These are phyloP conservation scores for Setophaga kirtlandii DNA, from an alignment of 2,113 vertebrate species.

Conservation along the genomic window DNA sequence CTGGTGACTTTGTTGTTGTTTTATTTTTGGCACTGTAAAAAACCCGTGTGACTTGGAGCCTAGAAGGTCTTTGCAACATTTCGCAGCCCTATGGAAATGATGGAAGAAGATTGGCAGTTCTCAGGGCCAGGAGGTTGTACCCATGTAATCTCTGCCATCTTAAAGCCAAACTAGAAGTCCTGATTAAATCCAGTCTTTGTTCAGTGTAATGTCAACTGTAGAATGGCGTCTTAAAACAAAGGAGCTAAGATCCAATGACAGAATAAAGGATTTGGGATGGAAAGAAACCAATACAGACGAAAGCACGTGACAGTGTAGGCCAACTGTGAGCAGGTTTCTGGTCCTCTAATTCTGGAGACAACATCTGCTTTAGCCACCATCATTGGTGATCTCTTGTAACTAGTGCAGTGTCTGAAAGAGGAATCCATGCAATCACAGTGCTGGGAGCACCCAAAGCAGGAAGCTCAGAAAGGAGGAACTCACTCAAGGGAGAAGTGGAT, in stretches of 20 bases:
- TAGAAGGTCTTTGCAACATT: neutral
- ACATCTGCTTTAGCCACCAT: neutral
- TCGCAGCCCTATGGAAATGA: neutral
- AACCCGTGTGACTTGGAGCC: neutral
- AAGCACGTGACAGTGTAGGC: neutral
- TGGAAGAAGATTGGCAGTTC: neutral
- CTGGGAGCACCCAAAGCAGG: neutral
- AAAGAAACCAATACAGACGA: neutral
- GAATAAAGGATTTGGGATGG: neutral
- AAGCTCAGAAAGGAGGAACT: neutral
- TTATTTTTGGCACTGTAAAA: neutral
- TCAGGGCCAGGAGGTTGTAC: neutral
- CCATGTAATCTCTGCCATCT: fast-evolving
- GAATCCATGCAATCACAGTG: neutral
- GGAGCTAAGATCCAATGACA: neutral
- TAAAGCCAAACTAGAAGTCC: neutral
- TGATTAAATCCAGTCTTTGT: neutral
- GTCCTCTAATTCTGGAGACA: neutral
- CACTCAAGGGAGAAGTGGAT: neutral
- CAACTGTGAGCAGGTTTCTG: neutral
- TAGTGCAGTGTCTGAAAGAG: neutral
- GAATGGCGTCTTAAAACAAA: neutral
- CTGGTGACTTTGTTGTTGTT: neutral
- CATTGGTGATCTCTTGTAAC: neutral
- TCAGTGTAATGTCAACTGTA: neutral